Evolutionary conservation across 2,797 vertebrate species (phyloP), one percentile per base, ranked within the genome.

Genomic region (Phalanger gymnotis): DNA sequence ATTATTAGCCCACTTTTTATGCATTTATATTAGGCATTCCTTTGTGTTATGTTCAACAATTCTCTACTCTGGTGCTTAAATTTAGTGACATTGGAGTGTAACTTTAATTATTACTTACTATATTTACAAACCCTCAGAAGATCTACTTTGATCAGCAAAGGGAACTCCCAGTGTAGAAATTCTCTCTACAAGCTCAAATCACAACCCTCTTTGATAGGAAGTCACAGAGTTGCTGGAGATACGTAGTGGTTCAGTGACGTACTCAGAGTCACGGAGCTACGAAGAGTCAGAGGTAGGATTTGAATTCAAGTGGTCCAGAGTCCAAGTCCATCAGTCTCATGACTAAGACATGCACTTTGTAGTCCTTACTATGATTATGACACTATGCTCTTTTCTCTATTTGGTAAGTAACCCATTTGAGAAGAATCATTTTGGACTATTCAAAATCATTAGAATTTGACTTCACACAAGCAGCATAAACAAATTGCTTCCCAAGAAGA

Each of bases 401-500:
- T 54, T 31, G 66, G 66, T 58, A 55, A 53, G 25, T 31, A 56
- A 11, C n/a, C 22, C 25, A 25, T 93, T 93, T 34, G 31, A 47
- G 31, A 66, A 95, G 94, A 96, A 90, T 87, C 9, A 53, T 31
- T 53, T 93, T 31, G 28, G 53, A 31, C 19, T 92, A 94, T 94
- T 91, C 73, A 94, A 92, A 96, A 87, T 95, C 73, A 57, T 56
- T 94, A 93, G 91, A n/a, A 92, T 95, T 90, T 57, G 0, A n/a
- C 56, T 94, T 93, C 66, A 91, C 90, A 53, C 91, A 92, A 61
- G 51, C 40, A 81, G 56, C 51, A 73, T 96, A 94, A 97, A 95
- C 58, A 95, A 53, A 81, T 94, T 92, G 47, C 52, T 90, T 92
- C 89, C 66, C 53, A 94, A 94, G 92, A 81, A 96, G 96, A 61